Base-by-base conservation (phyloP, 2,797 vertebrate genomes). In the Pantherophis vulpinus region DNA sequence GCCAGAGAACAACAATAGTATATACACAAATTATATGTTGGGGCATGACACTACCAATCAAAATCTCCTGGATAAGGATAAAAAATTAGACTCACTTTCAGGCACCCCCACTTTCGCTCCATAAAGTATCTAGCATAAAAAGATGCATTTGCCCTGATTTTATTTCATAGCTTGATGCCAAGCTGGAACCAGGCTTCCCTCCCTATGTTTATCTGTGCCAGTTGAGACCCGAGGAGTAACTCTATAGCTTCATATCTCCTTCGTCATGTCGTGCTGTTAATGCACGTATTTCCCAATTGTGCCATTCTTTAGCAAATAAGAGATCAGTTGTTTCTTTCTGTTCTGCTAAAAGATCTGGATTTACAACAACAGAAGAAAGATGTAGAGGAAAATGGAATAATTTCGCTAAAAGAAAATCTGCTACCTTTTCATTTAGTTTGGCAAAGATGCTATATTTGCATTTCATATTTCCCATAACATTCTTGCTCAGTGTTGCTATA, bases 401-500 rank as follows among this genome's bases (percentile, higher is more conserved):
- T 42, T 66, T 70, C 3, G 47, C 32, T 29, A 18, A 42, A 61
- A 32, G 60, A 54, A 91, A 88, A 58, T 5, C 14, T 6, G 54
- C 87, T n/a, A 29, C 27, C 47, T 32, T 70, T 70, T 87, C 16
- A 63, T 66, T 87, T 58, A 23, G 42, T 83, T 63, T 88, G 66
- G 90, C 20, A 91, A 66, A 70, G 88, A 83, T 47, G 55, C 42
- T 91, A 61, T 91, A 79, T 93, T 91, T 58, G 23, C 14, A 88
- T 79, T 89, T 5, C 10, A 59, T 87, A 37, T 55, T 56, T 59
- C 51, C 37, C 90, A 90, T 87, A 70, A 59, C 29, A 74, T 54
- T 58, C 63, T 93, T 88, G 55, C 89, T 91, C 61, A 79, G 59
- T 42, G 8, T 42, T 88, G 63, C 42, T 51, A 51, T 79, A 74